Evolutionary conservation across 2,797 vertebrate genomes (phyloP).

Genomic region (Stomatorhinus walkeri): DNA sequence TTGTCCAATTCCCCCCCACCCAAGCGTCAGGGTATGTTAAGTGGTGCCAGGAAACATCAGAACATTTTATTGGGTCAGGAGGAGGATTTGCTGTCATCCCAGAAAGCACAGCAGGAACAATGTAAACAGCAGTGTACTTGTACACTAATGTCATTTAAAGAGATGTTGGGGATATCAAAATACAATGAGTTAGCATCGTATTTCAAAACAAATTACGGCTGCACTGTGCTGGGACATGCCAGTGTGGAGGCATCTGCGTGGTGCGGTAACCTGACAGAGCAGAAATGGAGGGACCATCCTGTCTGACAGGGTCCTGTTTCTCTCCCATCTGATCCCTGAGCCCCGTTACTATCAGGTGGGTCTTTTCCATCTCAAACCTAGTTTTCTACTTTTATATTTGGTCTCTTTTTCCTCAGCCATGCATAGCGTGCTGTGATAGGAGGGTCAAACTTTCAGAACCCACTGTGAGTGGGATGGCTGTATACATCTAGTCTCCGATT

Average conservation of each 20-base stretch:
- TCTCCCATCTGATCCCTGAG: constrained; percentile 28
- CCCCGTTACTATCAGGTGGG: constrained; percentile 35
- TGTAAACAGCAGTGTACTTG: not conserved
- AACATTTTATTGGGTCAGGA: not conserved
- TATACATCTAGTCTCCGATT: not conserved
- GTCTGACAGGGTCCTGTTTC: constrained; percentile 20
- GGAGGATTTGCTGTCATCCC: not conserved
- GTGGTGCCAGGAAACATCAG: not conserved
- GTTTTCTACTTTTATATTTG: not conserved
- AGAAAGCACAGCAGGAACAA: not conserved
- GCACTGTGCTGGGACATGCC: not conserved
- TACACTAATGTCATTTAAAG: not conserved
- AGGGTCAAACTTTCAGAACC: not conserved
- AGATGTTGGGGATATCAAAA: constrained; percentile 9
- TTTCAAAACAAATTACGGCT: not conserved
- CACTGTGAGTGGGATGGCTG: not conserved
- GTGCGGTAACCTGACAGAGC: not conserved
- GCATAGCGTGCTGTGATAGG: not conserved
- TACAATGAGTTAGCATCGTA: not conserved
- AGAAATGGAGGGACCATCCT: not conserved
- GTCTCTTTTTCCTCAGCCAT: not conserved
- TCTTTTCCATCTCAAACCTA: not conserved
- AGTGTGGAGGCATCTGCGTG: not conserved
- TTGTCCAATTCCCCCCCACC: not conserved
- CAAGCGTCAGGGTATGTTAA: not conserved